Conservation (phyloP, 1,140 invertebrate genomes). For the Eupristina koningsbergeri region DNA sequence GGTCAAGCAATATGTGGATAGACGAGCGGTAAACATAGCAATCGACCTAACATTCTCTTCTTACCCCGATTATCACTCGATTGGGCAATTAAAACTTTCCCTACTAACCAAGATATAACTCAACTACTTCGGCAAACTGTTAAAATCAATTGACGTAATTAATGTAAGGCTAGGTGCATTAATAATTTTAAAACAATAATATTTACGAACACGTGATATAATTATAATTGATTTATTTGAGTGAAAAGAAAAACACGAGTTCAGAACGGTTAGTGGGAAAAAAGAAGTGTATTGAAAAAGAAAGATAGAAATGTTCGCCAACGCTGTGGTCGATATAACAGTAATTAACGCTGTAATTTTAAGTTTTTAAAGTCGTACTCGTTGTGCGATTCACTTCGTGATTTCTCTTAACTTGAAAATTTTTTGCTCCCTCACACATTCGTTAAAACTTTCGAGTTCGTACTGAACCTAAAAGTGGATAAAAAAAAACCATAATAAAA, state of each 20-base stretch:
- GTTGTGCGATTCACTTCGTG: conserved; percentile 25
- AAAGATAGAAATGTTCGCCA: not conserved
- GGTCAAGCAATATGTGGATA: conserved; percentile 8
- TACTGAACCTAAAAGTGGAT: not conserved
- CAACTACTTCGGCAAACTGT: not conserved
- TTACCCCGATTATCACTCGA: conserved; percentile 28
- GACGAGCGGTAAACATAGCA: conserved; percentile 59
- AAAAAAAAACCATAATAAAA: not conserved
- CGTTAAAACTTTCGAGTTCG: conserved; percentile 43
- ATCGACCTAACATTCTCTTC: conserved; percentile 52
- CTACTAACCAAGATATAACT: not conserved
- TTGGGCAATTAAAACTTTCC: not conserved
- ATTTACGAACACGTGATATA: not conserved
- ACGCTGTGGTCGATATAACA: not conserved
- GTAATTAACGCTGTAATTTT: conserved; percentile 40
- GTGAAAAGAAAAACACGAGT: not conserved
- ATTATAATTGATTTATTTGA: not conserved
- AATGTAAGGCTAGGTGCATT: not conserved
- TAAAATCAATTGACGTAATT: not conserved
- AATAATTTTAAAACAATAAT: not conserved
- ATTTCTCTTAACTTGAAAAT: conserved; percentile 12
- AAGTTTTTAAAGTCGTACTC: conserved; percentile 34
- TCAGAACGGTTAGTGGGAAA: not conserved
- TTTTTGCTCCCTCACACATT: conserved; percentile 2
- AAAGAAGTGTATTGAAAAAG: not conserved